Conservation (phyloP, 2,888 invertebrate species). For the Ecdyonurus torrentis region DNA sequence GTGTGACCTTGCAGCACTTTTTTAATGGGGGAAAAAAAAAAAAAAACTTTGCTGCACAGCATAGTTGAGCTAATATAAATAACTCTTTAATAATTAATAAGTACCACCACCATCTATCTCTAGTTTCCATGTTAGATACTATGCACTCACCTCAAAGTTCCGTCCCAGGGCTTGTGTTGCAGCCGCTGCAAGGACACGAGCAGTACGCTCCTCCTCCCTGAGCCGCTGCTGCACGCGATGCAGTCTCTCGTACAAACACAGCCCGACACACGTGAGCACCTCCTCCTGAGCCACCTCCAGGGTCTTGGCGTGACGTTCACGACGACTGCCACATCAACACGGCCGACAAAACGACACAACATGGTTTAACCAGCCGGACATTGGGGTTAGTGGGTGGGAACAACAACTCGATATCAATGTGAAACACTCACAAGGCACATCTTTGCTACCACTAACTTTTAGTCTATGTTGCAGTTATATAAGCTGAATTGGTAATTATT, state of each 20-base stretch:
- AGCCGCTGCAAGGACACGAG: slow-evolving; percentile 78
- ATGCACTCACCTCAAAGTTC: slow-evolving; percentile 60
- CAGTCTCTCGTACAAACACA: slow-evolving; percentile 80
- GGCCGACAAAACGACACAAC: neutral
- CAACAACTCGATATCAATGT: too few species aligned
- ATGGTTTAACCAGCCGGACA: neutral
- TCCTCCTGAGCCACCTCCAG: slow-evolving; percentile 93
- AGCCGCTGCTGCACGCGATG: slow-evolving; percentile 73
- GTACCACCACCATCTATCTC: too few species aligned
- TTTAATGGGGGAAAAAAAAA: too few species aligned
- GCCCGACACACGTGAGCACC: slow-evolving; percentile 84
- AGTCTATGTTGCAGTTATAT: too few species aligned
- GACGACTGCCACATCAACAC: slow-evolving; percentile 33
- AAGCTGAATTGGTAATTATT: too few species aligned
- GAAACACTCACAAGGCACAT: too few species aligned
- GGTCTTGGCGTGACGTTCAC: slow-evolving; percentile 92
- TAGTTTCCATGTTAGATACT: too few species aligned
- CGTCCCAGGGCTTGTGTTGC: slow-evolving; percentile 74
- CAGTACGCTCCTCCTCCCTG: slow-evolving; percentile 84
- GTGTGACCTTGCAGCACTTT: too few species aligned
- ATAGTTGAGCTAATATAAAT: too few species aligned
- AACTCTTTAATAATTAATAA: too few species aligned
- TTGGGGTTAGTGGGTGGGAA: neutral
- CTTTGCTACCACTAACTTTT: too few species aligned
- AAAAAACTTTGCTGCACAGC: too few species aligned